phyloP scores from a whole-genome alignment of 2,113 vertebrate genomes.

The Antigone vipio region DNA sequence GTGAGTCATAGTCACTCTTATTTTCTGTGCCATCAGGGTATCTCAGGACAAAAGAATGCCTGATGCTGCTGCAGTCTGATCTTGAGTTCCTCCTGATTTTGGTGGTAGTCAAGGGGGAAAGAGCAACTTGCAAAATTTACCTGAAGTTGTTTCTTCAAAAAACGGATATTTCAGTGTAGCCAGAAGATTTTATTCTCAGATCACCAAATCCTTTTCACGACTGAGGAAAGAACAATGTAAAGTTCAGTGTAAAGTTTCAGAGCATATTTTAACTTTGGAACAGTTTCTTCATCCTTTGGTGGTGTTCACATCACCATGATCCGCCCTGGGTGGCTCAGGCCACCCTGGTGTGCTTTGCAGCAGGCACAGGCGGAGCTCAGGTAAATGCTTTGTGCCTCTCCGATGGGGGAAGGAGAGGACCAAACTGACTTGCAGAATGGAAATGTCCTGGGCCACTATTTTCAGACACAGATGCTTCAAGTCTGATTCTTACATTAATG shows the following conservation, averaged over 20 bases:
- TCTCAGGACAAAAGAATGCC: background rate
- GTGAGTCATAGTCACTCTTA: background rate
- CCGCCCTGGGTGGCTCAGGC: background rate
- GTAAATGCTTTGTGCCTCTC: background rate
- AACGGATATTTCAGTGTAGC: accelerated
- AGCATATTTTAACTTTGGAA: background rate
- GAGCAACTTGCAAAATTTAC: background rate
- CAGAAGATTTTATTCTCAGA: background rate
- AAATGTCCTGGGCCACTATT: background rate
- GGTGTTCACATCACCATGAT: background rate
- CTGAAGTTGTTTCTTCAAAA: background rate
- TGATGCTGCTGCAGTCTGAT: background rate
- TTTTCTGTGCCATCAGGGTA: background rate
- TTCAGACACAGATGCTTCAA: background rate
- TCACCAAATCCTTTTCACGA: background rate
- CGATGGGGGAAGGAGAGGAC: background rate
- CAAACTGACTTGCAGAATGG: background rate
- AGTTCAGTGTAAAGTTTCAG: background rate
- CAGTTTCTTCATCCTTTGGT: background rate
- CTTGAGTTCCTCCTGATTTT: background rate
- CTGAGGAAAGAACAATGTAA: background rate
- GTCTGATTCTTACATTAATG: background rate
- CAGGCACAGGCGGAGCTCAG: background rate
- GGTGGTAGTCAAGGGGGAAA: background rate
- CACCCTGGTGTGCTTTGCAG: background rate